Evolutionary conservation across 2,797 vertebrate species (phyloP).

Genomic region (Poecile montanus): DNA sequence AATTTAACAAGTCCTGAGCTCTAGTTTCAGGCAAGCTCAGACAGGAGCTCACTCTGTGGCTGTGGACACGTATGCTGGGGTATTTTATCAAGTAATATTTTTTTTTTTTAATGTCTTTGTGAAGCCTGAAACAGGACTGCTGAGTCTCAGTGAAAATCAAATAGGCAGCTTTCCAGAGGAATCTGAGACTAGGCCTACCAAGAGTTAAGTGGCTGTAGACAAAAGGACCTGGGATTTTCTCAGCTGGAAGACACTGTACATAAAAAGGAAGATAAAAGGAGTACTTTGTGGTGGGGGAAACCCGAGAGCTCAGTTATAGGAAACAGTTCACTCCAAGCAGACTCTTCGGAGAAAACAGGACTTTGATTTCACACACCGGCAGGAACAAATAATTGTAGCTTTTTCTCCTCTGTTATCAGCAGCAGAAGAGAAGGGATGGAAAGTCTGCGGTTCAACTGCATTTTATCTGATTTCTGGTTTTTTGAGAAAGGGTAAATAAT

Average conservation of each 20-base stretch:
- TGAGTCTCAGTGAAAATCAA: not conserved
- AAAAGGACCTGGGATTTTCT: constrained; percentile 20
- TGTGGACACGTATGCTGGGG: not conserved
- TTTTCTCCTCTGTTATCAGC: not conserved
- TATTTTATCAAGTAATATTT: not conserved
- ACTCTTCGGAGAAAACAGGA: not conserved
- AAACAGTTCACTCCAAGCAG: not conserved
- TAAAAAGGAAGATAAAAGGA: constrained; percentile 47
- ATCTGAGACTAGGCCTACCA: not conserved
- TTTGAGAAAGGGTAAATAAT: not conserved
- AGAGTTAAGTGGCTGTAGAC: not conserved
- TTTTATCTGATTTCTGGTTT: constrained; percentile 19
- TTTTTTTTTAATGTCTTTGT: not conserved
- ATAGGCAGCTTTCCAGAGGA: not conserved
- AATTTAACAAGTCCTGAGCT: not conserved
- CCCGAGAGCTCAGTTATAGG: not conserved
- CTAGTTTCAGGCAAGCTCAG: not conserved
- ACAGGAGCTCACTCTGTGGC: not conserved
- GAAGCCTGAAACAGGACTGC: not conserved
- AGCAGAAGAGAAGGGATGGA: not conserved
- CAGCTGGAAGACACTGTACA: not conserved
- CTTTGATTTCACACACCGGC: not conserved
- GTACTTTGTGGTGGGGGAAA: constrained; percentile 22
- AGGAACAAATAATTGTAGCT: not conserved
- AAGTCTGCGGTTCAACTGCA: not conserved